phyloP scores from a whole-genome alignment of 1,140 invertebrate genomes.

The Heliothis subflexa region DNA sequence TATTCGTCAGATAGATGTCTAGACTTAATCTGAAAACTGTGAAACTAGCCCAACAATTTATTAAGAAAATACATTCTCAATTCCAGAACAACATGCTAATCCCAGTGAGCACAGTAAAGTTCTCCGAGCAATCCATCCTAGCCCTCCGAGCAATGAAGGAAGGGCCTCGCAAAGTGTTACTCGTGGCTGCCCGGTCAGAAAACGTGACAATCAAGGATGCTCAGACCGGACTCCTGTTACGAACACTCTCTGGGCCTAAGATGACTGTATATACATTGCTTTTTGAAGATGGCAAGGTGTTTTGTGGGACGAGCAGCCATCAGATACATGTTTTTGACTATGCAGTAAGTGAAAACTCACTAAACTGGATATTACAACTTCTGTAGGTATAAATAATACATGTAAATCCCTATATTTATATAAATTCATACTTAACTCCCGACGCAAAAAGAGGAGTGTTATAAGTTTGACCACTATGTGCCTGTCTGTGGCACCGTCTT shows the following conservation, averaged over 20 bases:
- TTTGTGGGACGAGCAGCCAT: conserved; percentile 89
- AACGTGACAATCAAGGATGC: conserved; percentile 89
- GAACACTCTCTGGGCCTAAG: conserved; percentile 88
- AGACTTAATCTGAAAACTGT: too few species aligned
- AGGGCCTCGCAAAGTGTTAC: conserved; percentile 88
- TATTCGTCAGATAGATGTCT: too few species aligned
- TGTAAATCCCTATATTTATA: background rate
- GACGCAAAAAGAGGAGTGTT: too few species aligned
- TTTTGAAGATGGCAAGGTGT: conserved; percentile 88
- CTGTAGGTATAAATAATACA: background rate
- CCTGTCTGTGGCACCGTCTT: too few species aligned
- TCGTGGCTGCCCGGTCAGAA: conserved; percentile 89
- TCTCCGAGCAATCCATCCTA: conserved; percentile 88
- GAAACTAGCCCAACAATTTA: background rate
- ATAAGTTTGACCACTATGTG: too few species aligned
- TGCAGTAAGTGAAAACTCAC: conserved; percentile 82
- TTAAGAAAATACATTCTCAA: background rate
- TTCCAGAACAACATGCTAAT: conserved; percentile 87
- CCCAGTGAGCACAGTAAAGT: conserved; percentile 86
- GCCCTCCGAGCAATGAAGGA: conserved; percentile 89
- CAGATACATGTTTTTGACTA: conserved; percentile 90
- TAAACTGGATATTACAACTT: too few species aligned
- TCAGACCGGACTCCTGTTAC: conserved; percentile 87
- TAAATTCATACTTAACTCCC: too few species aligned
- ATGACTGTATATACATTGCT: conserved; percentile 90